phyloP scores from a whole-genome alignment of 2,113 vertebrate species.

The Alethe castanea region DNA sequence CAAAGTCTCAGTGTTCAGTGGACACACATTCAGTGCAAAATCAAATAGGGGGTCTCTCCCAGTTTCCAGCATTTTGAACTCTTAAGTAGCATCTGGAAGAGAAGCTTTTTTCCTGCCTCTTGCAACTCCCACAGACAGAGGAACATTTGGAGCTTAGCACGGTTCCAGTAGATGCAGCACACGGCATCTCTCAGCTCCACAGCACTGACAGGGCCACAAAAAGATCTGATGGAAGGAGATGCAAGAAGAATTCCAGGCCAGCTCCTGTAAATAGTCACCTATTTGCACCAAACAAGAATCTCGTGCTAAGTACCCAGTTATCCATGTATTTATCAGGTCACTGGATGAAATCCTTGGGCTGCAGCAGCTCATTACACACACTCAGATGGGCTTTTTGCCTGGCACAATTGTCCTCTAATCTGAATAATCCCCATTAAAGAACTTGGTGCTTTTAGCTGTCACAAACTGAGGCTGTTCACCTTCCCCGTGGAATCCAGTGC shows the following conservation, averaged over 20 bases:
- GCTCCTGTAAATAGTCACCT: background rate
- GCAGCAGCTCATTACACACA: background rate
- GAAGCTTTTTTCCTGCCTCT: background rate
- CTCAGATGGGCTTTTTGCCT: background rate
- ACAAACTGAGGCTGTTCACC: background rate
- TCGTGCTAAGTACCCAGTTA: background rate
- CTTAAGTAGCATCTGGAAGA: background rate
- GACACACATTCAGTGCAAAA: background rate
- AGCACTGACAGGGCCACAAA: background rate
- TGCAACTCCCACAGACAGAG: conserved; percentile 6
- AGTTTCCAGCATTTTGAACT: background rate
- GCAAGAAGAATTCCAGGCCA: background rate
- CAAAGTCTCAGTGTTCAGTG: background rate
- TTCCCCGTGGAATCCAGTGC: background rate
- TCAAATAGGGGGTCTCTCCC: background rate
- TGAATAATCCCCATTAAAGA: background rate
- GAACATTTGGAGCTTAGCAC: conserved; percentile 1
- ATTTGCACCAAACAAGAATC: background rate
- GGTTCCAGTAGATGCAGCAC: background rate
- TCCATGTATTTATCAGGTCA: background rate
- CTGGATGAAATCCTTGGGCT: background rate
- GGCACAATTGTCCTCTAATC: background rate
- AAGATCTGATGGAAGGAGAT: background rate
- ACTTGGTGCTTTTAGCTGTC: background rate
- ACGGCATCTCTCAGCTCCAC: background rate